Base-by-base conservation (phyloP, 2,797 vertebrate genomes). In the Gymnopithys bicolor region DNA sequence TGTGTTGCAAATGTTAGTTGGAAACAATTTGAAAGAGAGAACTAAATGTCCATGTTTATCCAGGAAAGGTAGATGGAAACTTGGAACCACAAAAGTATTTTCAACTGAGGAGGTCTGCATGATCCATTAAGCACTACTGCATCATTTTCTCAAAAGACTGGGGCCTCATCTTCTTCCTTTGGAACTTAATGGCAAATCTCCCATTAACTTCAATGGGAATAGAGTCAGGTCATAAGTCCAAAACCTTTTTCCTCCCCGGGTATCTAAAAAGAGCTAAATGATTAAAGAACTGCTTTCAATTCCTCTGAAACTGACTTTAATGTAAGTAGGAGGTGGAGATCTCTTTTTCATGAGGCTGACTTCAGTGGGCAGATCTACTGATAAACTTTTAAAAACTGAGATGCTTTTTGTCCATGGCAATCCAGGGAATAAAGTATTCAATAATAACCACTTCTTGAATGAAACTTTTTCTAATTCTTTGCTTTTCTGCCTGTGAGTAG, bases 21-120 rank as follows among this genome's bases (percentile, higher is more conserved):
- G 97, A 97, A 97, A 96, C 92, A 96, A 94, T 96, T 95, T 97
- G 88, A 94, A 96, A 95, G 48, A 83, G 67, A 87, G 89, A 94
- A 95, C 48, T 84, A 85, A 95, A 96, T 96, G 96, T 95, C 83
- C 93, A 43, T 96, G 96, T 97, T 97, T 97, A 97, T 96, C 89
- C 94, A 96, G 94, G 96, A 96, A 95, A 97, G 95, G 94, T 95
- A 91, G 96, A 94, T 89, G 82, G 95, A 97, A 97, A 96, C 94
- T 97, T 97, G 96, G 97, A 97, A 94, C 93, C 91, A 75, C 67
- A 18, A 93, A 77, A 41, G 77, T 91, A 93, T 96, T 97, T 96
- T 97, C 90, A 94, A 60, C 94, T 84, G 56, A 80, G 94, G 94
- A 96, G 91, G 85, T 96, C 97, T 97, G 95, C 95, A 93, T 19